phyloP scores from a whole-genome alignment of 1,140 invertebrate genomes.

The Helicorthomorpha holstii region DNA sequence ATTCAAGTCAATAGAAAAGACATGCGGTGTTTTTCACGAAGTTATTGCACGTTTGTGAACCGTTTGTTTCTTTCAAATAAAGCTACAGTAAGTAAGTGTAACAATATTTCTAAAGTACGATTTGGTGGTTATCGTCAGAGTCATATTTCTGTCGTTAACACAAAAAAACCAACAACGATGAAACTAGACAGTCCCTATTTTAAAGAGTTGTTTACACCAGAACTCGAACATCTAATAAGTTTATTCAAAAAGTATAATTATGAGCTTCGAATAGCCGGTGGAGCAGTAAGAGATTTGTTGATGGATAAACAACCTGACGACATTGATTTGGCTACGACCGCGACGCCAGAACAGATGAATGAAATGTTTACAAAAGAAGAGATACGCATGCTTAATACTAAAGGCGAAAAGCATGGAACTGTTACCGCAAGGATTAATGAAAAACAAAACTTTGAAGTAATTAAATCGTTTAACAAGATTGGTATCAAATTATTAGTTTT shows the following conservation, averaged over 20 bases:
- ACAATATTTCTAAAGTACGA: no score
- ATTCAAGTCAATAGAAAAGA: no score
- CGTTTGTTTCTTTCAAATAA: no score
- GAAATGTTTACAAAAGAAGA: constrained; percentile 72
- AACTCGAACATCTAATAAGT: constrained; percentile 45
- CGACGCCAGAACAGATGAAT: constrained; percentile 93
- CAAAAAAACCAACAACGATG: no score
- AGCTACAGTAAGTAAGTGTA: no score
- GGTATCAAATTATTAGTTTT: not conserved
- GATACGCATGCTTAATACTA: constrained; percentile 79
- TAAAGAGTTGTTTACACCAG: constrained; percentile 58
- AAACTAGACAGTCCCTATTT: constrained; percentile 36
- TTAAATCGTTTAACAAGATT: no score
- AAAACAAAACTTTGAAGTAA: constrained; percentile 78
- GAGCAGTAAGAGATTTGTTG: constrained; percentile 87
- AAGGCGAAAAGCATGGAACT: constrained; percentile 94
- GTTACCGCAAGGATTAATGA: constrained; percentile 93
- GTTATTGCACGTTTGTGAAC: no score
- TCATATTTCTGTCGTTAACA: no score
- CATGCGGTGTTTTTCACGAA: no score
- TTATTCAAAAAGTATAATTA: constrained; percentile 67
- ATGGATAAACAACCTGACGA: constrained; percentile 69
- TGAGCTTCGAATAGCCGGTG: constrained; percentile 84
- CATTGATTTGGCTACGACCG: constrained; percentile 93
- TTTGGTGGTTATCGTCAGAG: no score